Base-by-base conservation (phyloP, 2,797 vertebrate genomes). In the Chaetophractus vellerosus region DNA sequence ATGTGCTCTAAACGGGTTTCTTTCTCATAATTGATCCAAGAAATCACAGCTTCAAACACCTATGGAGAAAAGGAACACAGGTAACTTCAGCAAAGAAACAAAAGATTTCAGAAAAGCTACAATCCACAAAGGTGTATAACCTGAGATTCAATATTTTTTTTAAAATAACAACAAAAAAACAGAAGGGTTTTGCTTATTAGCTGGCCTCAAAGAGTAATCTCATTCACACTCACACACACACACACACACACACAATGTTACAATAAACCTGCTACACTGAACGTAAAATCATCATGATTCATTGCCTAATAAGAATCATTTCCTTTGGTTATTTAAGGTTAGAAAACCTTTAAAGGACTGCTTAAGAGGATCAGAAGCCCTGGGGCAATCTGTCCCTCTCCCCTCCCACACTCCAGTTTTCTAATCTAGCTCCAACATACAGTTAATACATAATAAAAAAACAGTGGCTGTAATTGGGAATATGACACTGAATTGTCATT, bases 1-100 rank as follows among this genome's bases (percentile, higher is more conserved):
- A 99, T 99, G 98, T 99, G 98, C 96, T 99, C 99, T 74, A 99
- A 98, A 76, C 99, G 99, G 64, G 99, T 98, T 9, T 99, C 99
- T 95, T 99, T 99, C 96, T 99, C 99, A 0, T 99, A 98, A 97
- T 99, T 99, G 97, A 99, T 99, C 99, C 99, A 99, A 2, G 99
- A 97, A 91, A 99, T 99, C 98, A 99, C 99, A 0, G 99, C 99
- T 98, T 99, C 99, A 97, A 99, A 99, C 57, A 99, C 99, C 99
- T 99, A 88, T 50, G 69, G 26, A 92, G 85, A 95, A 5, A 96
- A 88, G 38, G 48, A 96, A 75, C 2, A 96, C 23, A 96, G 41
- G 93, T 88, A 96, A 86, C 84, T 1, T 0, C 18, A 92, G 41
- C 59, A 96, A 81, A 97, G 26, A 91, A n/a, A 94, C 21, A 18